These are phyloP conservation scores for Anastrepha obliqua DNA, from an alignment of 1,140 invertebrate genomes.

Conservation along the genomic window DNA sequence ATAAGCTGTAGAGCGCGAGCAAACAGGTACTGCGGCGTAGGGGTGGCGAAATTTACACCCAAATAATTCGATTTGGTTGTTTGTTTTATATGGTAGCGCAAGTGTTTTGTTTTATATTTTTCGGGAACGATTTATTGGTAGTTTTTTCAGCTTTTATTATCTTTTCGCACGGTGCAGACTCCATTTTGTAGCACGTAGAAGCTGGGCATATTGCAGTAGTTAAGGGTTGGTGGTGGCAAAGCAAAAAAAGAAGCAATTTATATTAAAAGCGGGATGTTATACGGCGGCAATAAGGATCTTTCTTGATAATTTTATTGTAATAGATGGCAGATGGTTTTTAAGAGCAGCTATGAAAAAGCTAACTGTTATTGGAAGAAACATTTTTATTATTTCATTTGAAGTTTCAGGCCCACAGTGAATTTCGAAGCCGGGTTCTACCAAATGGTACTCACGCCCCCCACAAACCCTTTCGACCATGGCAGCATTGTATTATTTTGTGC, in stretches of 20 bases:
- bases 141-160: constrained; percentile 27
- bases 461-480: too few relatives aligned
- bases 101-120: constrained; percentile 1
- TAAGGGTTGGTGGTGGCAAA: background rate
- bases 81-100: background rate
- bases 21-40: background rate
- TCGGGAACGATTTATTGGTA: constrained; percentile 9
- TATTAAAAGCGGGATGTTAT: too few relatives aligned
- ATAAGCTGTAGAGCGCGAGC: background rate
- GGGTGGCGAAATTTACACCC: constrained; percentile 17
- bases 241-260: background rate
- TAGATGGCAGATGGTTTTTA: too few relatives aligned
- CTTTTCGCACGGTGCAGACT: background rate
- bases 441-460: too few relatives aligned
- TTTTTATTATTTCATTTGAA: too few relatives aligned
- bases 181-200: background rate
- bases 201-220: background rate
- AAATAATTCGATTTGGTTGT: constrained; percentile 45
- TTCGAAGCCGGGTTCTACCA: too few relatives aligned
- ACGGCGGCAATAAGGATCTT: too few relatives aligned
- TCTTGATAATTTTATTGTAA: too few relatives aligned
- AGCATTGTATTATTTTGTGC: too few relatives aligned
- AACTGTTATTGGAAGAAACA: too few relatives aligned
- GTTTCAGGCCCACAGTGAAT: too few relatives aligned
- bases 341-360: too few relatives aligned